These are phyloP conservation scores for Chromis chromis DNA, from an alignment of 2,797 vertebrate species.

Conservation along the genomic window DNA sequence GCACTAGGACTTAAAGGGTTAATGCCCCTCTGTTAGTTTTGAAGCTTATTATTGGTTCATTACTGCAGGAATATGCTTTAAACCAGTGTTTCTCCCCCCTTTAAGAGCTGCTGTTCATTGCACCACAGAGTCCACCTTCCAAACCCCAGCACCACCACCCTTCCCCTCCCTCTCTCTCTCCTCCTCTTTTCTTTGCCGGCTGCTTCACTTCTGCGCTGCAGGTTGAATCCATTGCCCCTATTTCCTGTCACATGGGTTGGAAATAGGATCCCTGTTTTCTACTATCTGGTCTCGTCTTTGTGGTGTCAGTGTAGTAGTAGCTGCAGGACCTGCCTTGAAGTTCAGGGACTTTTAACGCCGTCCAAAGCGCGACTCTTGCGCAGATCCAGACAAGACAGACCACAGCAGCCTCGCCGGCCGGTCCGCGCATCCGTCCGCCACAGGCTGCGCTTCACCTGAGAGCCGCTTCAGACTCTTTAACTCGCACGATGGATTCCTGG, in stretches of 20 bases:
- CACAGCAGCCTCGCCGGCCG: constrained; percentile 22
- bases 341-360: constrained; percentile 73
- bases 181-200: constrained; percentile 17
- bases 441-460: constrained; percentile 78
- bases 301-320: constrained; percentile 70
- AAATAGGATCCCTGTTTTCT: constrained; percentile 87
- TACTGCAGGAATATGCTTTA: not conserved
- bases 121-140: constrained; percentile 54
- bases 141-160: constrained; percentile 28
- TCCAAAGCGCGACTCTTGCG: constrained; percentile 41
- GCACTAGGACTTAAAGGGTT: too few relatives aligned
- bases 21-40: not conserved
- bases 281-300: constrained; percentile 76
- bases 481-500: constrained; percentile 79
- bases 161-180: constrained; percentile 6
- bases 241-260: constrained; percentile 92
- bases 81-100: not conserved
- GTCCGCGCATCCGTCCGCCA: constrained; percentile 65
- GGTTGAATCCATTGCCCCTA: constrained; percentile 84
- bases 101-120: constrained; percentile 54
- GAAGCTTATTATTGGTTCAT: not conserved
- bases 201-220: constrained; percentile 69
- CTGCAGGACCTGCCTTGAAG: constrained; percentile 72
- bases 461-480: constrained; percentile 18
- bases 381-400: constrained; percentile 34